Conservation (phyloP, 2,888 invertebrate species). For the Odontocerum albicorne region DNA sequence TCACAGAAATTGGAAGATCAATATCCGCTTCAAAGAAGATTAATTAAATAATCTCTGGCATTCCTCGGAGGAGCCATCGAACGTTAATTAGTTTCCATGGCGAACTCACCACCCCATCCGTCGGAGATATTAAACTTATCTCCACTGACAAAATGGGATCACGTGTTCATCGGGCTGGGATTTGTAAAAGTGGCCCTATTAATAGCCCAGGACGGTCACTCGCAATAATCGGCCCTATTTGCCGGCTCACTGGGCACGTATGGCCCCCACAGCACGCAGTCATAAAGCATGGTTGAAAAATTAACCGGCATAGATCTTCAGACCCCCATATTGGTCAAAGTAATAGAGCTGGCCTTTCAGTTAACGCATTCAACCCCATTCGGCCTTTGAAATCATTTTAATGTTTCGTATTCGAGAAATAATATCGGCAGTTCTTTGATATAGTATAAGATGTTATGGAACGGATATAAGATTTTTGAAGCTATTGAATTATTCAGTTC, state of each 20-base stretch:
- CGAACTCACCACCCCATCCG: neutral
- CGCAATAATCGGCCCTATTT: slow-evolving; percentile 27
- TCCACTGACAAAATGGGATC: slow-evolving; percentile 13
- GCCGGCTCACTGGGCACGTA: slow-evolving; percentile 4
- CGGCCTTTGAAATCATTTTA: too few species aligned
- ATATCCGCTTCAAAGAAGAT: neutral
- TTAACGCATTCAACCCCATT: too few species aligned
- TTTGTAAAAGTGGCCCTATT: slow-evolving; percentile 15
- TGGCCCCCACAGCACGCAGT: neutral
- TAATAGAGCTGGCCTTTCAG: too few species aligned
- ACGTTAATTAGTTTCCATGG: neutral
- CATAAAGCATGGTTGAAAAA: neutral
- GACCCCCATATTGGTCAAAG: too few species aligned
- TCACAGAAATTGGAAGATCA: neutral
- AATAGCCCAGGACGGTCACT: slow-evolving; percentile 10
- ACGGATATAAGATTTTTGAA: too few species aligned
- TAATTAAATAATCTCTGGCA: neutral
- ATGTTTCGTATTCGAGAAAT: too few species aligned
- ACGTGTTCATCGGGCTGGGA: slow-evolving; percentile 9
- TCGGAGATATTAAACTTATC: slow-evolving; percentile 1
- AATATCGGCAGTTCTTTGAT: too few species aligned
- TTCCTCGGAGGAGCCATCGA: neutral
- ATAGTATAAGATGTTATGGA: too few species aligned
- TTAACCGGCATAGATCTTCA: neutral
- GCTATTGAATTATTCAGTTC: too few species aligned